phyloP scores from a whole-genome alignment of 2,888 invertebrate genomes.

The Diadegma fenestrale region DNA sequence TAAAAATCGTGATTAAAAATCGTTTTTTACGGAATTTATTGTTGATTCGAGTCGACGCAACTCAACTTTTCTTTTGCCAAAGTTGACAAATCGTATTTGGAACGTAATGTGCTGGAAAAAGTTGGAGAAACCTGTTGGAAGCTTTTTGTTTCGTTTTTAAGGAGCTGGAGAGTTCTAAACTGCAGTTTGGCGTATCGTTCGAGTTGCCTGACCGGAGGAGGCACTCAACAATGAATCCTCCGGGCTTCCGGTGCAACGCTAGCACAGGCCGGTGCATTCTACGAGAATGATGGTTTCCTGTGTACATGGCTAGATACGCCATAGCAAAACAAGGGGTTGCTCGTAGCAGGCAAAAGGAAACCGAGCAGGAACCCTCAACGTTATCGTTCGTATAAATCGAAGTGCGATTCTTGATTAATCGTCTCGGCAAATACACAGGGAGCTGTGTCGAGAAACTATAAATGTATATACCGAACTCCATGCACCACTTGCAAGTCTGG shows the following conservation, averaged over 20 bases:
- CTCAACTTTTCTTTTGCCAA: background rate
- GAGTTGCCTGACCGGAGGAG: constrained; percentile 52
- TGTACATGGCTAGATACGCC: constrained; percentile 46
- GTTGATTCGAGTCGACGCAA: background rate
- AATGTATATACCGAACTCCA: constrained; percentile 1
- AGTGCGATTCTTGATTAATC: constrained; percentile 72
- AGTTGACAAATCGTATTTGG: background rate
- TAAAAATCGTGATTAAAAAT: background rate
- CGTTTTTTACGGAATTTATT: background rate
- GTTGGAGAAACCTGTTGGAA: background rate
- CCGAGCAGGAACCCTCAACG: constrained; percentile 53
- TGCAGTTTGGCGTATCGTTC: constrained; percentile 41
- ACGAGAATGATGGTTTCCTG: constrained; percentile 72
- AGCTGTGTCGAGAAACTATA: constrained; percentile 34
- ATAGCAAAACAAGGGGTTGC: constrained; percentile 48
- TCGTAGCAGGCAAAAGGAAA: constrained; percentile 43
- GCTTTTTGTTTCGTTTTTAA: constrained; percentile 11
- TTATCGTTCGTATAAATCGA: constrained; percentile 73
- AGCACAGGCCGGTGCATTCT: constrained; percentile 64
- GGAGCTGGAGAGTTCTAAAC: constrained; percentile 41
- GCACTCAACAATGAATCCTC: constrained; percentile 62
- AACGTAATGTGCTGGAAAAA: background rate
- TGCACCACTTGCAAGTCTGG: constrained; percentile 16
- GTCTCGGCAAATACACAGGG: constrained; percentile 34
- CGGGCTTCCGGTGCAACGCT: constrained; percentile 63